These are phyloP conservation scores for Geotrypetes seraphini DNA, from an alignment of 2,797 vertebrate genomes.

Conservation along the genomic window DNA sequence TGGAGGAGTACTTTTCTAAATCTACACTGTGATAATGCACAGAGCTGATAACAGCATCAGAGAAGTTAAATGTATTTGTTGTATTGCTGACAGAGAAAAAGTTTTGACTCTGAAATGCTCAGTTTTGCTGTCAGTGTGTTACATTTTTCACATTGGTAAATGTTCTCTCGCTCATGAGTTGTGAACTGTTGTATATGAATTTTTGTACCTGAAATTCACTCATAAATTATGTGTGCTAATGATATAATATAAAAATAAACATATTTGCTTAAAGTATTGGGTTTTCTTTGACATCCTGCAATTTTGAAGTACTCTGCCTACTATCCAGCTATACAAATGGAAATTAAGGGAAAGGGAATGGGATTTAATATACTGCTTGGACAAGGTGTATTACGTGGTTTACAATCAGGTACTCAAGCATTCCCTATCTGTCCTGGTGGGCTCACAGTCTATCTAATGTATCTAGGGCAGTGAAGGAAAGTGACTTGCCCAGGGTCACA, in stretches of 20 bases:
- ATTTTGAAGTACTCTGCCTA: too few species aligned
- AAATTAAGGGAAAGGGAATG: too few species aligned
- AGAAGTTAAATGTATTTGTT: conserved; percentile 20
- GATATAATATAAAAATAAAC: conserved; percentile 46
- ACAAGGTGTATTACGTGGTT: too few species aligned
- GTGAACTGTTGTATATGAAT: conserved; percentile 46
- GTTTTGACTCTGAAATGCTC: conserved; percentile 23
- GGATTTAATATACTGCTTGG: too few species aligned
- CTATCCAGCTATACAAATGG: too few species aligned
- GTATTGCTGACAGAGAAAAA: conserved; percentile 19
- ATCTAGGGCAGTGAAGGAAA: too few species aligned
- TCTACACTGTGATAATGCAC: conserved; percentile 40
- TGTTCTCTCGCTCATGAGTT: conserved; percentile 36
- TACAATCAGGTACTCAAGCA: too few species aligned
- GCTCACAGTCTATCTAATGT: too few species aligned
- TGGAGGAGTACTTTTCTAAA: conserved; percentile 11
- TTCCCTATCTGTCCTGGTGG: too few species aligned
- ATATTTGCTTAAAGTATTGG: conserved; percentile 37
- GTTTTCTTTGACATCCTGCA: background rate
- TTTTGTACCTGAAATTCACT: conserved; percentile 42
- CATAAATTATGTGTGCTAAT: conserved; percentile 42
- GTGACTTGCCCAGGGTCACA: too few species aligned
- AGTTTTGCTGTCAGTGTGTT: conserved; percentile 29
- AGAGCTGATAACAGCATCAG: conserved; percentile 16
- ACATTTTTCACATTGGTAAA: conserved; percentile 30